Evolutionary conservation across 2,113 vertebrate species (phyloP).

Genomic region (Zeus faber): DNA sequence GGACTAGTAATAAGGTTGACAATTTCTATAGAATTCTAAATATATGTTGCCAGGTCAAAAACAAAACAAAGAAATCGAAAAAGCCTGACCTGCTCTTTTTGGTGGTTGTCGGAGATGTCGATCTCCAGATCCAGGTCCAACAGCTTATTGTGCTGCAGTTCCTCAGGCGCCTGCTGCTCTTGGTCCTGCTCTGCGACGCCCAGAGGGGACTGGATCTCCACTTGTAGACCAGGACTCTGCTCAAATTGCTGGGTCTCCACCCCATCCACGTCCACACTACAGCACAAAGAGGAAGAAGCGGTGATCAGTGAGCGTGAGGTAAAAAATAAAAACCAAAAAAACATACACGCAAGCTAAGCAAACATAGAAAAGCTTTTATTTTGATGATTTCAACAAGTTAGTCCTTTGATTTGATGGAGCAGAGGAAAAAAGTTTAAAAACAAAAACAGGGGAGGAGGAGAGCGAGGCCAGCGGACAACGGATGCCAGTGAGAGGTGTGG

Average conservation of each 20-base stretch:
- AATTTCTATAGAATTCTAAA: no score
- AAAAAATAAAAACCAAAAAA: neutral
- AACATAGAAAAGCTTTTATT: constrained; percentile 10
- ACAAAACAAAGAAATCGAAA: no score
- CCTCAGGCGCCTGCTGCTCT: constrained; percentile 17
- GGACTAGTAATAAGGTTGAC: no score
- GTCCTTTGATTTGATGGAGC: constrained; percentile 21
- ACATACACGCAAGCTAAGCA: neutral
- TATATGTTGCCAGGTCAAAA: no score
- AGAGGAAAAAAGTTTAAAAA: constrained; percentile 20
- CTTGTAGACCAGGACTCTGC: constrained; percentile 43
- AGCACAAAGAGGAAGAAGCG: constrained; percentile 20
- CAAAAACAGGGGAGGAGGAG: constrained; percentile 20
- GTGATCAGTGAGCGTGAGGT: neutral
- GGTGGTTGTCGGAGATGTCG: constrained; percentile 39
- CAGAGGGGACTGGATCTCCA: constrained; percentile 35
- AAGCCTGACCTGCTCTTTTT: constrained; percentile 46
- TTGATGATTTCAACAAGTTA: constrained; percentile 9
- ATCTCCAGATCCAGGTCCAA: constrained; percentile 34
- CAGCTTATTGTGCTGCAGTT: constrained; percentile 32
- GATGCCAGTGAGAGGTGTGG: constrained; percentile 52
- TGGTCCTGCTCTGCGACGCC: constrained; percentile 43
- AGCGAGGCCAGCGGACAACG: constrained; percentile 61
- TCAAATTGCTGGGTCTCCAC: constrained; percentile 45
- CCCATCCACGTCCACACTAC: constrained; percentile 52